phyloP scores from a whole-genome alignment of 2,797 vertebrate species.

The Somateria mollissima region DNA sequence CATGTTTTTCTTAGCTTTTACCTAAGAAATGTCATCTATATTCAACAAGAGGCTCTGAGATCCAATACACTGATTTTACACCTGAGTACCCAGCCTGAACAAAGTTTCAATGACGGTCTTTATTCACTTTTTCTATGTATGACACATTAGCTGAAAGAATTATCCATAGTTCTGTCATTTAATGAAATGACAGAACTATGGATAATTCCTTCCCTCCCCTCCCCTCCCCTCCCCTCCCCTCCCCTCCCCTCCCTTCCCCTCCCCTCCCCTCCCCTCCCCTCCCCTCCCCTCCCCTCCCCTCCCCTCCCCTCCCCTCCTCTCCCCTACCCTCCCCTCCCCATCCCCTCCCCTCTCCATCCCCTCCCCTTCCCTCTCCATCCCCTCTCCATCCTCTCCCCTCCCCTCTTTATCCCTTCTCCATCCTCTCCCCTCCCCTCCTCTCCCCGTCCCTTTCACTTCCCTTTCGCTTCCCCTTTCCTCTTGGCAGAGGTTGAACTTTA shows the following conservation, averaged over 20 bases:
- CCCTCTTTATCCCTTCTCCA: too few relatives aligned
- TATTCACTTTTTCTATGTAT: not conserved
- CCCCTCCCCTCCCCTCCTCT: not conserved
- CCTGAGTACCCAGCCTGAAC: not conserved
- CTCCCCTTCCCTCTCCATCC: not conserved
- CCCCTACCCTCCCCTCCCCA: not conserved
- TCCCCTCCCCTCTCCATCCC: not conserved
- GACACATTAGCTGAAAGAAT: not conserved
- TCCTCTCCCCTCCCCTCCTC: not conserved
- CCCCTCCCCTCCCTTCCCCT: not conserved
- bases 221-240: not conserved
- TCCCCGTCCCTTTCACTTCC: not conserved
- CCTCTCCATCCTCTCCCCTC: not conserved
- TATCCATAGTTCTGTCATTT: not conserved
- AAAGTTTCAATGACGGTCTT: not conserved
- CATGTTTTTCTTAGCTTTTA: not conserved
- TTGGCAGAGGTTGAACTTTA: rapidly evolving
- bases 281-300: too few relatives aligned
- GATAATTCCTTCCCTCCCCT: not conserved
- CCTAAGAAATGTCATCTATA: not conserved
- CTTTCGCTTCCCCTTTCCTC: too few relatives aligned
- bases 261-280: not conserved
- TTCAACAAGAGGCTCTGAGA: not conserved
- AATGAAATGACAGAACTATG: not conserved
- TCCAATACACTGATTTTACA: not conserved